Conservation (phyloP, 2,797 vertebrate species). For the Fratercula arctica region DNA sequence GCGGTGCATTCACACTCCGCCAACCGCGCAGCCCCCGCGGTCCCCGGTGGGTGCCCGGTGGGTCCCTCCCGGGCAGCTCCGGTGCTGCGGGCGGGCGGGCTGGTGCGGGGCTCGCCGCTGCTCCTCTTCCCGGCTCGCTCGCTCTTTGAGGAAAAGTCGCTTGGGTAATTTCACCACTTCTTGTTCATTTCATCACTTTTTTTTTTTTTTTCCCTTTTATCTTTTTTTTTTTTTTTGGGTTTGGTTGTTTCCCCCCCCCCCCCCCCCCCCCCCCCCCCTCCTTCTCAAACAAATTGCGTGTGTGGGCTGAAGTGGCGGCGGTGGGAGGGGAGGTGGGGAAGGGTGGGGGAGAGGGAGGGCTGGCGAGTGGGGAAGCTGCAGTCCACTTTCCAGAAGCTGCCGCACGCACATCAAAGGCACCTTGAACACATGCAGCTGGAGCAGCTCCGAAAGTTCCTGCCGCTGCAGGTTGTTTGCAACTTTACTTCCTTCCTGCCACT, state of each 20-base stretch:
- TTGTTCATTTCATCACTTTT: slow-evolving; percentile 48
- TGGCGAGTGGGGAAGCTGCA: slow-evolving; percentile 29
- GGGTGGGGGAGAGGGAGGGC: background rate
- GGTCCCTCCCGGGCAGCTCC: slow-evolving; percentile 20
- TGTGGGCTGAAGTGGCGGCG: slow-evolving; percentile 21
- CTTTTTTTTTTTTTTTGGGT: background rate
- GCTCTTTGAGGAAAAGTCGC: slow-evolving; percentile 22
- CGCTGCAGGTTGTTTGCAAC: slow-evolving; percentile 69
- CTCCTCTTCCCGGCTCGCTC: background rate
- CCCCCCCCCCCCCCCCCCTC: background rate
- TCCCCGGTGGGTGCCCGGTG: background rate
- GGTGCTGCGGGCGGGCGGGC: background rate
- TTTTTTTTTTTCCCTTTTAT: background rate
- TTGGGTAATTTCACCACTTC: slow-evolving; percentile 52
- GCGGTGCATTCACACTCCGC: slow-evolving; percentile 25
- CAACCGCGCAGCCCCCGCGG: background rate
- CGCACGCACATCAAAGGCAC: slow-evolving; percentile 65
- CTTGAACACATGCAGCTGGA: slow-evolving; percentile 58
- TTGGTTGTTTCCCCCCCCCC: too few species aligned
- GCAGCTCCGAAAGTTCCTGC: slow-evolving; percentile 57
- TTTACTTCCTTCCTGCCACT: slow-evolving; percentile 65
- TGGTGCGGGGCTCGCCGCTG: background rate
- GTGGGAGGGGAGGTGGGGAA: slow-evolving; percentile 1
- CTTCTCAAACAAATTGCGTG: slow-evolving; percentile 30
- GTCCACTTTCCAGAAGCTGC: slow-evolving; percentile 55